Evolutionary conservation across 2,888 invertebrate species (phyloP), one percentile per base, ranked within the genome.

Genomic region (Andrena camellia): DNA sequence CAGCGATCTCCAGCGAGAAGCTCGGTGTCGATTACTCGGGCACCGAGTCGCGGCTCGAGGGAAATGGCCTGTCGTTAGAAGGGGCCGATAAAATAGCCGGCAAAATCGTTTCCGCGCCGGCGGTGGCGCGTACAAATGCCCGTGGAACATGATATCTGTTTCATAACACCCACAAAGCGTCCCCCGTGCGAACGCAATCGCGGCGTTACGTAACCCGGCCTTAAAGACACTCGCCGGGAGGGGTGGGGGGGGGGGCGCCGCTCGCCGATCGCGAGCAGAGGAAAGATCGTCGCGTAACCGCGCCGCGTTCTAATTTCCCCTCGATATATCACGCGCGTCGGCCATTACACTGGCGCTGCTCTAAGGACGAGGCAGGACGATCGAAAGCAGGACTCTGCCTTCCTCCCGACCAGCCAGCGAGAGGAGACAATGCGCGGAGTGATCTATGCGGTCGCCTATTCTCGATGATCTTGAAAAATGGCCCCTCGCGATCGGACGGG

Each of bases 151-250:
- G 93, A 93, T 93, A 93, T 93, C 91, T 91, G 92, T 93, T 93
- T 93, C 93, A 93, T 93, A 93, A 93, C 91, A 93, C 91, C 92
- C 92, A 92, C 92, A 91, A 92, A 91, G 91, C 91, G 93, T 92
- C 93, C 88, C 88, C 92, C 92, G 92, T 93, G 93, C 92, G 92
- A 93, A 93, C 92, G 92, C 92, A 92, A 91, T 91, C 89, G 90
- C 89, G 84, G 78, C 68, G 75, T 89, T 93, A 90, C 91, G 91
- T 91, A 92, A 93, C 81, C 78, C 85, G 86, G 87, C 79, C 86
- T 83, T 80, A 86, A 84, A 82, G 77, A 84, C 78, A 75, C 70
- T 83, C 85, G 78, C 76, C 76, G 42, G 26, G n/a, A n/a, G n/a
- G n/a, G n/a, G n/a, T n/a, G n/a, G n/a, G n/a, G n/a, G n/a, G n/a